These are phyloP conservation scores for Myotis myotis DNA, from an alignment of 2,797 vertebrate species.

Conservation along the genomic window DNA sequence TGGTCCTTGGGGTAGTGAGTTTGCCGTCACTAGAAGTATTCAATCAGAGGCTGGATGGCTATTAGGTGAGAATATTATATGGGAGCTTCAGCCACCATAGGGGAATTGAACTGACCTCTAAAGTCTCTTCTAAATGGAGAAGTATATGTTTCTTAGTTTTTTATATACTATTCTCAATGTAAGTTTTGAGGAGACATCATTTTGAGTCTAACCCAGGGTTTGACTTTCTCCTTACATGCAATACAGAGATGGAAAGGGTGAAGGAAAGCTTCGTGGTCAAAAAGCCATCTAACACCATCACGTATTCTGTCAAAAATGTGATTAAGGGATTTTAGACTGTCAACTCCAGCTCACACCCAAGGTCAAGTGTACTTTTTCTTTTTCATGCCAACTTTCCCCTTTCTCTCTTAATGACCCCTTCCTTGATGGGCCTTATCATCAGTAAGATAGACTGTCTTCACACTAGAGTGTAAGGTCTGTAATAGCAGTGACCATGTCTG, in stretches of 20 bases:
- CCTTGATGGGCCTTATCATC: background rate
- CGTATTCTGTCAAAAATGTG: background rate
- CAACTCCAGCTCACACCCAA: background rate
- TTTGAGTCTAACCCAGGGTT: background rate
- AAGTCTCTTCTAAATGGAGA: background rate
- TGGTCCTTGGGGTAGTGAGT: background rate
- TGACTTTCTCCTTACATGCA: background rate
- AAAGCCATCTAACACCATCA: background rate
- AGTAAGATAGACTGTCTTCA: background rate
- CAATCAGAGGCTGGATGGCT: background rate
- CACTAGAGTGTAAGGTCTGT: background rate
- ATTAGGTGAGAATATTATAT: background rate
- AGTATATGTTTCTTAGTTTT: background rate
- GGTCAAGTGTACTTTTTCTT: background rate
- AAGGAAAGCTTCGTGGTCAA: background rate
- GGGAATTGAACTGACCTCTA: background rate
- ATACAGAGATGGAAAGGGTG: background rate
- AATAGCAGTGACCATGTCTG: background rate
- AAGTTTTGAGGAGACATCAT: background rate
- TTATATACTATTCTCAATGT: background rate
- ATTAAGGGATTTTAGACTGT: background rate
- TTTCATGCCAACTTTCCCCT: background rate
- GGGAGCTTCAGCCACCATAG: background rate
- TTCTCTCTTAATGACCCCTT: background rate
- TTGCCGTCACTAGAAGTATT: background rate